phyloP scores from a whole-genome alignment of 1,140 invertebrate genomes.

The Chionoecetes opilio region DNA sequence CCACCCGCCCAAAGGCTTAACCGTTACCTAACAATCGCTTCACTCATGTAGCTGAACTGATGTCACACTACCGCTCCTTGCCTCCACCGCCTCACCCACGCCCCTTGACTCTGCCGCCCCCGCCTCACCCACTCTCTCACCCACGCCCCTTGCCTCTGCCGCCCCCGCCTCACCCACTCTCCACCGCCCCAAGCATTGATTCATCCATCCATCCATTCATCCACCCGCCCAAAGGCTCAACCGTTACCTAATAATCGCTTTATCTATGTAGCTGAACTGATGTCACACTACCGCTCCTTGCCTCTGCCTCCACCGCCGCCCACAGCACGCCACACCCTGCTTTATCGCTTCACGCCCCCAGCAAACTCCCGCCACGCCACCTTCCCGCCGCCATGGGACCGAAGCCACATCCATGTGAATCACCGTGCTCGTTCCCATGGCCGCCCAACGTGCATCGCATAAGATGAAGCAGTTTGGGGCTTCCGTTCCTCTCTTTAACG shows the following conservation, averaged over 20 bases:
- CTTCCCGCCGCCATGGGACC: not conserved
- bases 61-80: not conserved
- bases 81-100: too few relatives aligned
- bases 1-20: not conserved
- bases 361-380: not conserved
- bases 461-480: not conserved
- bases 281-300: not conserved
- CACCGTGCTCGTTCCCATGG: not conserved
- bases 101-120: not conserved
- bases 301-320: not conserved
- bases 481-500: constrained; percentile 16
- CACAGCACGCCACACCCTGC: constrained; percentile 33
- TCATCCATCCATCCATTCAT: not conserved
- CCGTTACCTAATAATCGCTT: not conserved
- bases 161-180: too few relatives aligned
- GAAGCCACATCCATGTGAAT: not conserved
- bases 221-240: not conserved
- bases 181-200: too few relatives aligned
- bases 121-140: too few relatives aligned
- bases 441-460: not conserved
- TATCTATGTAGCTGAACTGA: constrained; percentile 68
- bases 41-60: constrained; percentile 68
- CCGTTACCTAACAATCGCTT: not conserved
- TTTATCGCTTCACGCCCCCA: constrained; percentile 19
- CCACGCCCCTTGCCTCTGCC: too few relatives aligned